Evolutionary conservation across 1,140 invertebrate genomes (phyloP).

Genomic region (Drosophila sechellia): DNA sequence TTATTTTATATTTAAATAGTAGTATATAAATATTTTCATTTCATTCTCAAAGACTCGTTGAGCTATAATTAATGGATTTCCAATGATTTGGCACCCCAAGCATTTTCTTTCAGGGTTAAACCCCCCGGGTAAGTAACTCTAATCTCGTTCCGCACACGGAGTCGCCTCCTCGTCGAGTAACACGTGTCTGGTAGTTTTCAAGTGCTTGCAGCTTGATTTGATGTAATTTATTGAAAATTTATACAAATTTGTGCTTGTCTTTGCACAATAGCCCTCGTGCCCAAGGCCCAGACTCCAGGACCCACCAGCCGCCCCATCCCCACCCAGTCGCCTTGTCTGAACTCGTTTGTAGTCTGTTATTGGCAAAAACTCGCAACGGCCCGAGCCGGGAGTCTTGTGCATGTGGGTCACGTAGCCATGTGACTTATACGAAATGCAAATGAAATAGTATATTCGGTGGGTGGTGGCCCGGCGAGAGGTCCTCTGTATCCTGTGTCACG

Average conservation of each 20-base stretch:
- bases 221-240: constrained; percentile 74
- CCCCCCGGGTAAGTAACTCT: constrained; percentile 12
- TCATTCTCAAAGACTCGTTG: neutral
- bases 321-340: neutral
- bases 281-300: neutral
- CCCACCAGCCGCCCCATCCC: neutral
- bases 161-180: constrained; percentile 21
- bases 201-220: constrained; percentile 68
- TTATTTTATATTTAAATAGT: too few relatives aligned
- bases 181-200: constrained; percentile 57
- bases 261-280: constrained; percentile 50
- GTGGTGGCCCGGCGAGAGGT: neutral
- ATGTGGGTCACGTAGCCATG: constrained; percentile 69
- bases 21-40: neutral
- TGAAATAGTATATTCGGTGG: constrained; percentile 57
- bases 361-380: constrained; percentile 40
- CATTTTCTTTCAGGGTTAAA: neutral
- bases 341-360: constrained; percentile 47
- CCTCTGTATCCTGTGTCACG: constrained; percentile 8
- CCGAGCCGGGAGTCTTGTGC: constrained; percentile 22
- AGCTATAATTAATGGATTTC: neutral
- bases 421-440: constrained; percentile 76
- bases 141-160: constrained; percentile 42
- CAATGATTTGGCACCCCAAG: neutral
- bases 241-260: constrained; percentile 68